Evolutionary conservation across 2,113 vertebrate genomes (phyloP).

Genomic region (Tachysurus vachellii): DNA sequence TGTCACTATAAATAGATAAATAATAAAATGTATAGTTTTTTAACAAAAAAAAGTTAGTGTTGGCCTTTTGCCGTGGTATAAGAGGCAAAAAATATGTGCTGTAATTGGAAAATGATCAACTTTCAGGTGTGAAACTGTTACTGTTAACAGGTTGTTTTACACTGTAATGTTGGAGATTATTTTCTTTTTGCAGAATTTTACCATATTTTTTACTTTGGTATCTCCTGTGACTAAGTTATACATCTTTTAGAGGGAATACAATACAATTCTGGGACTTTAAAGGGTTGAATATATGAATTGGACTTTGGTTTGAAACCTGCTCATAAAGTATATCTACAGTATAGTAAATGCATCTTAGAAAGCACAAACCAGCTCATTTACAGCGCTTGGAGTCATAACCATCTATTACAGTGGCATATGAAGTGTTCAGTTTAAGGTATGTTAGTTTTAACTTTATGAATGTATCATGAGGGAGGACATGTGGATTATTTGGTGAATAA

Average conservation of each 20-base stretch:
- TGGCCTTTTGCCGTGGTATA: not conserved
- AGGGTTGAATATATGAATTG: not conserved
- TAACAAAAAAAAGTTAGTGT: not conserved
- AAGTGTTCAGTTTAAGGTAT: conserved; percentile 17
- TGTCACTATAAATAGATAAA: not conserved
- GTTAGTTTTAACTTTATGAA: conserved; percentile 31
- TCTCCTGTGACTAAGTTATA: not conserved
- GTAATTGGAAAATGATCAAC: not conserved
- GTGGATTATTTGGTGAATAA: conserved; percentile 3
- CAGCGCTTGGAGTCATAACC: not conserved
- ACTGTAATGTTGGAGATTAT: not conserved
- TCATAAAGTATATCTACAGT: conserved; percentile 10
- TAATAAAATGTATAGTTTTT: not conserved
- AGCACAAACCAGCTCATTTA: conserved; percentile 20
- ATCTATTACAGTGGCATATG: conserved; percentile 16
- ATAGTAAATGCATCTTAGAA: conserved; percentile 24
- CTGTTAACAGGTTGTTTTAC: not conserved
- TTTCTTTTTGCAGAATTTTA: not conserved
- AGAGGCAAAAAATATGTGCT: not conserved
- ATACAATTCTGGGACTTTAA: conserved; percentile 9
- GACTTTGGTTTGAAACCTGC: not conserved
- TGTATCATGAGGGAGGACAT: conserved; percentile 3
- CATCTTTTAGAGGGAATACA: not conserved
- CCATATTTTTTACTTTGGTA: not conserved
- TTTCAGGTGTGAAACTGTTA: not conserved